Base-by-base conservation (phyloP, 2,888 invertebrate species). In the Campoplex nolae region DNA sequence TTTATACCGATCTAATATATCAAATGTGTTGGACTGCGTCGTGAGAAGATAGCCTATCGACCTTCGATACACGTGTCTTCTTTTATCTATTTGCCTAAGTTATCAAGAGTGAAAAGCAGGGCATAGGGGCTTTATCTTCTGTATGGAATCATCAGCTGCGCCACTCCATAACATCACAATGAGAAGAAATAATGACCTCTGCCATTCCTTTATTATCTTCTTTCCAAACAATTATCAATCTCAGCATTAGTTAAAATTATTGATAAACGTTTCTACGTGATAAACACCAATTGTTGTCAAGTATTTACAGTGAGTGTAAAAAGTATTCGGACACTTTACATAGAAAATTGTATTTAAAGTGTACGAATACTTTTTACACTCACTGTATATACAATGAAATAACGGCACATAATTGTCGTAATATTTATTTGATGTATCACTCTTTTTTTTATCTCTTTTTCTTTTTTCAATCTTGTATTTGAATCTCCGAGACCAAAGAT, bases 21-120 rank as follows among this genome's bases (percentile, higher is more conserved):
- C 16, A 32, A 62, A 32, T 16, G 62, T 45, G n/a, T 7, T 28
- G 23, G 58, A 11, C 28, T 45, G 0, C 0, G 13, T 45, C 0
- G 2, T 23, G 2, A 3, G 2, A 6, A 32, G 70, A 79, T 79
- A 79, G 45, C 79, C 56, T 48, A 13, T 45, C 58, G 70, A 71
- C 70, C 76, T n/a, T 4, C 1, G n/a, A 48, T 18, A 8, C n/a
- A 48, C n/a, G 23, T 58, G 58, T 58, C 42, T 45, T 58, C 23
- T 58, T 16, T 16, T 58, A 58, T 75, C 42, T 42, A 23, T 42
- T 75, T 42, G 58, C 58, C 3, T 16, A 16, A 42, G 38, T 58
- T 58, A 75, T 58, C 16, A 18, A 16, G 28, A 42, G 74, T 6
- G 9, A 0, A 51, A 51, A n/a, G n/a, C 18, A 71, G 51, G 71